These are phyloP conservation scores for Harpagoxenus sublaevis DNA, from an alignment of 2,888 invertebrate species.

Conservation along the genomic window DNA sequence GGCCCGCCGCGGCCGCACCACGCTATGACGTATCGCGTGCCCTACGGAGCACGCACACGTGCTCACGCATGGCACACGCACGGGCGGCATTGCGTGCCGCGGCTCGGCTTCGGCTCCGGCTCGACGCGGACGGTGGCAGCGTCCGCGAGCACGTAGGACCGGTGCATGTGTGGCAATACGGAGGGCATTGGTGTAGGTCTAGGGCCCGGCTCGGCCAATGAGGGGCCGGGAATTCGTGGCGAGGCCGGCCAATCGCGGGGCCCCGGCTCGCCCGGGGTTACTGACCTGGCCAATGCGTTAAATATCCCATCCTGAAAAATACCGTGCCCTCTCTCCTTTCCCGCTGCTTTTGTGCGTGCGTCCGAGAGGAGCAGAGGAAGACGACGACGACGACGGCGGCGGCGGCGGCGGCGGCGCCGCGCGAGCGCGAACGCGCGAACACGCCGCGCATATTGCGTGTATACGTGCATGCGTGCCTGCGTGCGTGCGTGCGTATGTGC, in stretches of 20 bases:
- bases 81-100: conserved; percentile 50
- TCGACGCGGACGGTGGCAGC: neutral
- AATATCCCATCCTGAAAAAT: conserved; percentile 86
- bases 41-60: conserved; percentile 67
- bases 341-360: conserved; percentile 65
- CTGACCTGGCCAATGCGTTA: conserved; percentile 86
- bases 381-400: conserved; percentile 22
- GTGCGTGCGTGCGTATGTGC: conserved; percentile 50
- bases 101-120: conserved; percentile 2
- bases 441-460: neutral
- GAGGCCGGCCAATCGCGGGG: conserved; percentile 83
- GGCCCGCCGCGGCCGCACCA: conserved; percentile 20
- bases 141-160: conserved; percentile 58
- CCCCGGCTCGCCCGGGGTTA: conserved; percentile 82
- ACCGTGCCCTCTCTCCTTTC: conserved; percentile 78
- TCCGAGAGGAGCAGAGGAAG: conserved; percentile 44
- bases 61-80: conserved; percentile 59
- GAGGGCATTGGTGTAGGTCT: conserved; percentile 85
- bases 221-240: conserved; percentile 84
- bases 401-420: conserved; percentile 23
- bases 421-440: neutral
- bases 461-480: too few relatives aligned
- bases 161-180: conserved; percentile 71
- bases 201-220: conserved; percentile 85
- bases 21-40: conserved; percentile 77